Evolutionary conservation across 2,113 vertebrate genomes (phyloP), one percentile per base, ranked within the genome.

Genomic region (Progne subis): DNA sequence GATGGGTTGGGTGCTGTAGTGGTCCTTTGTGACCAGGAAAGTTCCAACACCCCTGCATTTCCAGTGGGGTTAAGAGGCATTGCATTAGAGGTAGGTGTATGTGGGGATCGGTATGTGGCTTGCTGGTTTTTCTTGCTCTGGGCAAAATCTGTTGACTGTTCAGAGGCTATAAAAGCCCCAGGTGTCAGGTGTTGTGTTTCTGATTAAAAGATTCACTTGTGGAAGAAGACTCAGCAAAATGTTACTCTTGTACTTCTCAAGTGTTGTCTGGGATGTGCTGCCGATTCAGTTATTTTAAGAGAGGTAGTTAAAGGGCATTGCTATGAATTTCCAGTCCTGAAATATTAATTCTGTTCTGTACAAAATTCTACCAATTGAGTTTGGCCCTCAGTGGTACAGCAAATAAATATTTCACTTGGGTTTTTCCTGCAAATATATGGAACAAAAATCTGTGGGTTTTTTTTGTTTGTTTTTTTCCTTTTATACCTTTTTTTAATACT

Each of bases 181-280:
- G 93, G 85, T 96, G 94, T 89, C 89, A 89, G 86, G 95, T 90
- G 84, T 6, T 64, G 34, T 61, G 13, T 85, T 91, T 95, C 87
- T 93, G 93, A 92, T 96, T 49, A 92, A 95, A 77, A 97, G 78
- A 77, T 63, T 93, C 55, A 75, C 71, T 83, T 69, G 79, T 67
- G 34, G 56, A 85, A 93, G 80, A 86, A 57, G 63, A 37, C 32
- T 86, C 47, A n/a, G 57, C 52, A 90, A 92, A 92, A 85, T 65
- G 63, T 82, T 82, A 43, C 44, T 77, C 47, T 71, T 60, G 37
- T 81, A 63, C 34, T 79, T 87, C 78, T 95, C 16, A 65, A 72
- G 29, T 65, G 37, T 50, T 82, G 59, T 29, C 63, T 90, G 59
- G 71, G 59, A 77, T 60, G 41, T 60, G 57, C 28, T 71, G 34